Conservation (phyloP, 2,113 vertebrate species). For the Eulemur macaco region DNA sequence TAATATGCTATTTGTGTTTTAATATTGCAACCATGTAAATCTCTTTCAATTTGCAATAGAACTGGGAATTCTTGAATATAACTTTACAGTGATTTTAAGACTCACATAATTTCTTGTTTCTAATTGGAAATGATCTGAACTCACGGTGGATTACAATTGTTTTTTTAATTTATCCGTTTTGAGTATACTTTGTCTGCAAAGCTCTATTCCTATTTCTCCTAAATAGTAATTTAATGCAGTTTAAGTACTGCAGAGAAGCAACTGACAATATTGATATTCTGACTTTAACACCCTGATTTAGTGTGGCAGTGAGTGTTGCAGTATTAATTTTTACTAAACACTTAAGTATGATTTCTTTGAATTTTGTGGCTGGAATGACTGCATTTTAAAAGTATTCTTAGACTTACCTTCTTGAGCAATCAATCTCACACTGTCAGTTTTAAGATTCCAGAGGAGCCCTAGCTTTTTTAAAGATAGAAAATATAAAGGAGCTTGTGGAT, state of each 20-base stretch:
- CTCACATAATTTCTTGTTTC: neutral
- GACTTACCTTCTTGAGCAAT: neutral
- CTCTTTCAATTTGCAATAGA: neutral
- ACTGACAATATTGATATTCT: slow-evolving; percentile 18
- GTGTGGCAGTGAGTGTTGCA: neutral
- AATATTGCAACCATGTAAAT: neutral
- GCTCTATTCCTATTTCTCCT: neutral
- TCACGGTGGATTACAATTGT: neutral
- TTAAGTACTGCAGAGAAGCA: slow-evolving; percentile 1
- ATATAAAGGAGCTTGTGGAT: neutral
- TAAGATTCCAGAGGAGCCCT: neutral
- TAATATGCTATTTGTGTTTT: slow-evolving; percentile 6
- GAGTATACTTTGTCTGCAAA: neutral
- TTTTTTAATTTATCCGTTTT: slow-evolving; percentile 19
- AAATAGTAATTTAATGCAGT: neutral
- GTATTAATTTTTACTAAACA: slow-evolving; percentile 62
- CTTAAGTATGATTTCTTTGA: slow-evolving; percentile 8
- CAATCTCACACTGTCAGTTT: neutral
- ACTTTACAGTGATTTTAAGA: neutral
- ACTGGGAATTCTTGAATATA: neutral
- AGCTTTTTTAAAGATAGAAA: neutral
- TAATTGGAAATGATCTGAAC: neutral
- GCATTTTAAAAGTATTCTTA: slow-evolving; percentile 26
- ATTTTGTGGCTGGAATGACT: neutral
- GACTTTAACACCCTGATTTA: slow-evolving; percentile 18